phyloP scores from a whole-genome alignment of 2,113 vertebrate genomes.

The Galeopterus variegatus region DNA sequence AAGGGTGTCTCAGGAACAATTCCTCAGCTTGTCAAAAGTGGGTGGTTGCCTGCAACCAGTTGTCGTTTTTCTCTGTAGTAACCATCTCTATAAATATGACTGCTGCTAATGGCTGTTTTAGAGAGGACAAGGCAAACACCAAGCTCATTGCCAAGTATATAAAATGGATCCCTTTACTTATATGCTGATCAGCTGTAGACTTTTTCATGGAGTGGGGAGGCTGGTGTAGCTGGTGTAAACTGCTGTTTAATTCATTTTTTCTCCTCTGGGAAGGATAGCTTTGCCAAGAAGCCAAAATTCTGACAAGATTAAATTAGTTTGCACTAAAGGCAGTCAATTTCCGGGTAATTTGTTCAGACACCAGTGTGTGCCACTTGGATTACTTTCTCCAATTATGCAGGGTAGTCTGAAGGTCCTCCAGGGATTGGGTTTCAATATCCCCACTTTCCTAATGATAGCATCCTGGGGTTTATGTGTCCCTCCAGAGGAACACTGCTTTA shows the following conservation, averaged over 20 bases:
- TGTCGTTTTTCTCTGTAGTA: neutral
- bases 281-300: conserved; percentile 61
- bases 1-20: neutral
- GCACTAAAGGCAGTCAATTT: conserved; percentile 46
- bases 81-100: neutral
- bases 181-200: neutral
- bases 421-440: neutral
- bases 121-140: neutral
- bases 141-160: neutral
- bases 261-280: conserved; percentile 7
- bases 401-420: neutral
- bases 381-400: neutral
- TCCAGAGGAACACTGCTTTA: conserved; percentile 15
- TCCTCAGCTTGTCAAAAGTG: neutral
- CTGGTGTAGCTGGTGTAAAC: neutral
- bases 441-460: neutral
- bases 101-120: neutral
- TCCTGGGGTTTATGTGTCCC: neutral
- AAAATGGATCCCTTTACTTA: neutral
- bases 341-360: conserved; percentile 52
- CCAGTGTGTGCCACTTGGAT: neutral
- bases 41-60: neutral
- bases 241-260: conserved; percentile 34
- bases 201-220: neutral
- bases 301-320: conserved; percentile 61